These are phyloP conservation scores for Leptinotarsa lineolata DNA, from an alignment of 1,140 invertebrate species.

Conservation along the genomic window DNA sequence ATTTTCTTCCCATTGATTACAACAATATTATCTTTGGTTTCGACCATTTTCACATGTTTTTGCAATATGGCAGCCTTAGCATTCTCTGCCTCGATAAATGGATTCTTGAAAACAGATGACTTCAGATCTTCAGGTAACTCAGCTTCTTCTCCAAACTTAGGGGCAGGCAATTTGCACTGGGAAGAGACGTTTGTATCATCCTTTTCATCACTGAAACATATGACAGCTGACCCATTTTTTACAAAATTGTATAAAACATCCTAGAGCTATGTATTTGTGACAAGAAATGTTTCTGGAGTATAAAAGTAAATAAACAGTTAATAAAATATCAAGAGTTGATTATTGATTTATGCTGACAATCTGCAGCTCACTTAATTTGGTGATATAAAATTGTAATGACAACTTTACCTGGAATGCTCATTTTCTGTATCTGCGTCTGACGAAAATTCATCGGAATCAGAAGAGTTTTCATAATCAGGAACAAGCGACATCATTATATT, in stretches of 20 bases:
- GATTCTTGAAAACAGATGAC: constrained; percentile 85
- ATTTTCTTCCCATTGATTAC: constrained; percentile 87
- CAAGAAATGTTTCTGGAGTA: constrained; percentile 14
- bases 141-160: constrained; percentile 58
- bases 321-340: too few species aligned
- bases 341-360: too few species aligned
- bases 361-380: too few species aligned
- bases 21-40: constrained; percentile 71
- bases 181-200: background rate
- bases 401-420: constrained; percentile 27
- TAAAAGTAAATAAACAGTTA: too few species aligned
- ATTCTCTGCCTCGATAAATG: constrained; percentile 85
- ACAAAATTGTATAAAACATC: constrained; percentile 26
- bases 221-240: constrained; percentile 53
- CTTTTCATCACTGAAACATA: constrained; percentile 46
- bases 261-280: background rate
- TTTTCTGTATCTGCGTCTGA: constrained; percentile 51
- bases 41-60: constrained; percentile 92
- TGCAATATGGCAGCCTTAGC: constrained; percentile 85
- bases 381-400: too few species aligned
- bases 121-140: constrained; percentile 48
- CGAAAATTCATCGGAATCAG: constrained; percentile 54
- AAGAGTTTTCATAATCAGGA: constrained; percentile 65
- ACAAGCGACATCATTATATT: constrained; percentile 63
- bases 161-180: constrained; percentile 57